A percentile compares a stretch with the other conserved stretches of the same genome.
Evolutionary conservation across 2,888 invertebrate species (phyloP).

Genomic region (Adelphocoris suturalis): DNA sequence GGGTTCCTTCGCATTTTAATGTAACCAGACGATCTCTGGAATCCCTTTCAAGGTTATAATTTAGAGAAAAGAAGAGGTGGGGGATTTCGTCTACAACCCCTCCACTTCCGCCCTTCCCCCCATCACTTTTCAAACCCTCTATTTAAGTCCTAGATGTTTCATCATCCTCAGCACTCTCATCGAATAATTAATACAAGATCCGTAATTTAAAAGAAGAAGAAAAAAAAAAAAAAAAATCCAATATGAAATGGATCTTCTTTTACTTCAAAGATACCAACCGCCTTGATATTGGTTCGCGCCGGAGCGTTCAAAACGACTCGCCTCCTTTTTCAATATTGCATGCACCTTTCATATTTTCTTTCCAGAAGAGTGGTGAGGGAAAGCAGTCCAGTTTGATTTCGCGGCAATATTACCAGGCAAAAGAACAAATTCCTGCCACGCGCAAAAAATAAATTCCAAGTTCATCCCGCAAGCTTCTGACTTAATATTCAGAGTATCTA

Average conservation of each 20-base stretch:
- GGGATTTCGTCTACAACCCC: not conserved
- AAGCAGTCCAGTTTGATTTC: not conserved
- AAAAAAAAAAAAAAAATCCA: not conserved
- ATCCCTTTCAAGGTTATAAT: slow-evolving; percentile 3
- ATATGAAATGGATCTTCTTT: slow-evolving; percentile 26
- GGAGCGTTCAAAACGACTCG: not conserved
- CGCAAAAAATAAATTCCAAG: not conserved
- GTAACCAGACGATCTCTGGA: slow-evolving; percentile 49
- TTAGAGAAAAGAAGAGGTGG: slow-evolving; percentile 23
- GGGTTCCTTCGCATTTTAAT: slow-evolving; percentile 69
- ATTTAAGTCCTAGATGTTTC: not conserved
- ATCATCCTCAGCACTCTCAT: not conserved
- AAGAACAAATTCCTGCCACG: not conserved
- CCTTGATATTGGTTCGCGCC: slow-evolving; percentile 11
- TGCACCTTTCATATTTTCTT: slow-evolving; percentile 21
- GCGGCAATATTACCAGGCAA: not conserved
- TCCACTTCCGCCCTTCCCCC: not conserved
- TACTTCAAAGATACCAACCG: not conserved
- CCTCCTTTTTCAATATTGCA: not conserved
- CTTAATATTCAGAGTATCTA: not conserved
- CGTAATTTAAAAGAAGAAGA: slow-evolving; percentile 2
- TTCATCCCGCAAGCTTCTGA: not conserved
- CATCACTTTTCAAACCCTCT: slow-evolving; percentile 3
- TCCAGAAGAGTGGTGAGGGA: not conserved
- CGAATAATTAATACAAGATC: slow-evolving; percentile 8